Conservation (phyloP, 23 tunicate genomes). For the Halocynthia aurantium region DNA sequence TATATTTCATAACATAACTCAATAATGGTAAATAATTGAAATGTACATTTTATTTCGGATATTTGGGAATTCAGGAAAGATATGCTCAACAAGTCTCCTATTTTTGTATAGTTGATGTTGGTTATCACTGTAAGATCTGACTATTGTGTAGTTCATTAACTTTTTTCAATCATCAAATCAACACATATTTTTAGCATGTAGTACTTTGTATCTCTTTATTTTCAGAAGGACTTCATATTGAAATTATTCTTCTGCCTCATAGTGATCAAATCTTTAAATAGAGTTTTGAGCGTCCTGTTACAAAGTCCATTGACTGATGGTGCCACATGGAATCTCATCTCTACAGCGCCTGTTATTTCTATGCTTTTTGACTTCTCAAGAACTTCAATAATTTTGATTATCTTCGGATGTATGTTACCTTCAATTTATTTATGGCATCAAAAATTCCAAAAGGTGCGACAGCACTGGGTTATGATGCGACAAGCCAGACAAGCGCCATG, state of each 20-base stretch:
- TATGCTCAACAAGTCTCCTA: too few species aligned
- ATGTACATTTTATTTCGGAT: too few species aligned
- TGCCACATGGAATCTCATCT: neutral
- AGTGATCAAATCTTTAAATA: constrained; percentile 6
- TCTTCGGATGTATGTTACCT: constrained; percentile 22
- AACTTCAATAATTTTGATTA: neutral
- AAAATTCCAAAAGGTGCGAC: constrained; percentile 4
- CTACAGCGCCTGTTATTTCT: constrained; percentile 7
- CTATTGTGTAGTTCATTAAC: neutral
- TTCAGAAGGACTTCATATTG: constrained; percentile 30
- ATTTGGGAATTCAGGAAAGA: too few species aligned
- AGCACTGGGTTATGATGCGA: neutral
- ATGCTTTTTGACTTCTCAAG: constrained; percentile 18
- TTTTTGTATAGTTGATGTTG: too few species aligned
- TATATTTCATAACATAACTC: too few species aligned
- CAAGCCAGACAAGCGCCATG: neutral
- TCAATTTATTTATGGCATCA: constrained; percentile 1
- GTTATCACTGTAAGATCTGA: too few species aligned
- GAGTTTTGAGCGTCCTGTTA: constrained; percentile 11
- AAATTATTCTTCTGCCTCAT: constrained; percentile 24
- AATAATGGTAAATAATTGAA: too few species aligned
- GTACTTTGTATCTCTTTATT: constrained; percentile 12
- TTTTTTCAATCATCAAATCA: neutral
- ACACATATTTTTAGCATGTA: neutral
- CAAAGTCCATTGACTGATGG: neutral